Conservation (phyloP, 2,113 vertebrate species). For the Heterotilapia buettikoferi region DNA sequence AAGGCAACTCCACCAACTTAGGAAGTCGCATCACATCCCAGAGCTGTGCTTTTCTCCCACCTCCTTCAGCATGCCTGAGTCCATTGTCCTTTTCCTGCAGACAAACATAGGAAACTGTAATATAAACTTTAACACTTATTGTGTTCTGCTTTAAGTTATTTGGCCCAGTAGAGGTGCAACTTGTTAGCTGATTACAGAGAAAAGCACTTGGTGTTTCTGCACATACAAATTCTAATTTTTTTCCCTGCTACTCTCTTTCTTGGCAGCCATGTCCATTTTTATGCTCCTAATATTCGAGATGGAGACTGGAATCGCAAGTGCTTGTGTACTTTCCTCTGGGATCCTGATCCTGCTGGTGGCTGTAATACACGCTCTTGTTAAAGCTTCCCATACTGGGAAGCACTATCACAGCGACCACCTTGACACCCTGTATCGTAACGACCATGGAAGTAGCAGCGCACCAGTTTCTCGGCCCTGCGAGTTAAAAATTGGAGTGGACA, state of each 20-base stretch:
- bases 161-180: neutral
- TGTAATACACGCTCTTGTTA: conserved; percentile 73
- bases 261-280: conserved; percentile 79
- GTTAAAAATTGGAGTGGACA: conserved; percentile 62
- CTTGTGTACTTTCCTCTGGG: conserved; percentile 80
- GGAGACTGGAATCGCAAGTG: conserved; percentile 75
- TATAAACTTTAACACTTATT: neutral
- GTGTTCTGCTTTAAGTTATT: neutral
- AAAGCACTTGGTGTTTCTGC: neutral
- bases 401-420: conserved; percentile 39
- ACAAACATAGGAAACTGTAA: neutral
- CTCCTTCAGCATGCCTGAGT: conserved; percentile 59
- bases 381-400: conserved; percentile 46
- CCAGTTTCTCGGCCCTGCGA: conserved; percentile 35
- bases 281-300: conserved; percentile 82
- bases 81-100: conserved; percentile 64
- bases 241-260: neutral
- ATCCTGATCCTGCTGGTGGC: conserved; percentile 74
- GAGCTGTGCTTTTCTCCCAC: conserved; percentile 62
- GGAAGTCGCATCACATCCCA: conserved; percentile 59
- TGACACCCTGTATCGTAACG: conserved; percentile 73
- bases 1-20: neutral
- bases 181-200: neutral
- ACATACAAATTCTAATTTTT: neutral
- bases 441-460: conserved; percentile 46